Percentiles rank a stretch among this genome's conserved stretches.
These are phyloP conservation scores for Atrichornis clamosus DNA, from an alignment of 2,113 vertebrate genomes.

Conservation along the genomic window DNA sequence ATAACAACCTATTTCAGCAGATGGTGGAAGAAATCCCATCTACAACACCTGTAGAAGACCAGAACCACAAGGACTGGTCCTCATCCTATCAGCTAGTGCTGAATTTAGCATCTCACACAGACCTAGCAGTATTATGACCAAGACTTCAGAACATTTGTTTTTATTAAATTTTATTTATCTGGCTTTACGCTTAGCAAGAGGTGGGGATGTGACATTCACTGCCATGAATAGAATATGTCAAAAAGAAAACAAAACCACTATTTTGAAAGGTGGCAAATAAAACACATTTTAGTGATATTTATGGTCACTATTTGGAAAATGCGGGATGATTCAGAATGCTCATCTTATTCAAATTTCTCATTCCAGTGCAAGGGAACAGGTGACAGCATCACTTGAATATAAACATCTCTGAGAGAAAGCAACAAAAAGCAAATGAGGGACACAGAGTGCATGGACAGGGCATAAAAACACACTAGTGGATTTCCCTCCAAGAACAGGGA, in stretches of 20 bases:
- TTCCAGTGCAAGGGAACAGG: not conserved
- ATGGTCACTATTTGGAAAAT: not conserved
- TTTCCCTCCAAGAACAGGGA: not conserved
- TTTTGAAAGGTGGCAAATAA: not conserved
- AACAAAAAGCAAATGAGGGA: not conserved
- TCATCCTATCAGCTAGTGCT: not conserved
- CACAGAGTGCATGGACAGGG: not conserved
- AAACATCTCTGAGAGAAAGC: not conserved
- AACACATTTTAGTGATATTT: not conserved
- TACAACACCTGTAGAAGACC: not conserved
- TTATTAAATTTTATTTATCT: not conserved
- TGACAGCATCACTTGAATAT: not conserved
- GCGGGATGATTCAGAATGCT: not conserved
- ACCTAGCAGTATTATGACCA: not conserved
- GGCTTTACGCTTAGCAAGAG: not conserved
- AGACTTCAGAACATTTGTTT: not conserved
- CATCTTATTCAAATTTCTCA: not conserved
- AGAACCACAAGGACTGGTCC: not conserved
- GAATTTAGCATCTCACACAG: not conserved
- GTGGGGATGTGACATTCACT: not conserved
- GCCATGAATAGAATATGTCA: rapidly evolving
- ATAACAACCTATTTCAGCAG: not conserved
- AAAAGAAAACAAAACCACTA: not conserved
- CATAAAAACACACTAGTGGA: not conserved
- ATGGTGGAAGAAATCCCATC: not conserved